Evolutionary conservation across 1,140 invertebrate species (phyloP).

Genomic region (Drosophila melanica): DNA sequence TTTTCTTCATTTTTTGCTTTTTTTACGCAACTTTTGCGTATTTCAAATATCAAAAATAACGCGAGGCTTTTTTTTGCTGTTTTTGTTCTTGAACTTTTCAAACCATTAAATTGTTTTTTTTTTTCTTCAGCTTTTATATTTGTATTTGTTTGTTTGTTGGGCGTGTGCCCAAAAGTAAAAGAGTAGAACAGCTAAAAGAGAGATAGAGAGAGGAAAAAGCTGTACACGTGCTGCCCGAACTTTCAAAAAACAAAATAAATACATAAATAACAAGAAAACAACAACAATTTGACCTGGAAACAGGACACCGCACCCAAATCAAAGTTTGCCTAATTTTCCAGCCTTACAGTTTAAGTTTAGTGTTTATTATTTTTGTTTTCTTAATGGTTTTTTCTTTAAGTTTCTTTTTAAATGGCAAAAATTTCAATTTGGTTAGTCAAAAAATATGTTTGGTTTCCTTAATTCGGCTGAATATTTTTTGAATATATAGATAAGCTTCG

Average conservation of each 20-base stretch:
- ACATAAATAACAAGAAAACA: background rate
- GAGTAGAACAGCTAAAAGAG: background rate
- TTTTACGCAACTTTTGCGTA: constrained; percentile 6
- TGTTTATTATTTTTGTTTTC: background rate
- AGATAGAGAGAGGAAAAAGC: background rate
- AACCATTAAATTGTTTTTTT: constrained; percentile 18
- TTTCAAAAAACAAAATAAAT: constrained; percentile 9
- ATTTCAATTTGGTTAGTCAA: too few relatives aligned
- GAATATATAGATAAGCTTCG: constrained; percentile 11
- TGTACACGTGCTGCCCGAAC: constrained; percentile 32
- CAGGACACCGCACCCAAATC: constrained; percentile 19
- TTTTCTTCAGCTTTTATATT: constrained; percentile 11
- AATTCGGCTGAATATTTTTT: background rate
- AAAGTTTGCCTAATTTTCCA: background rate
- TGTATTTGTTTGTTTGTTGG: constrained; percentile 29
- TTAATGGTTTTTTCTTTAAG: background rate
- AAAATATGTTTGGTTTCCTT: background rate
- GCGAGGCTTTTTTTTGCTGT: background rate
- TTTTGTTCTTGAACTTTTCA: constrained; percentile 32
- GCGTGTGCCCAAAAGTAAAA: constrained; percentile 39
- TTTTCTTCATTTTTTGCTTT: background rate
- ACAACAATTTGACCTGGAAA: constrained; percentile 33
- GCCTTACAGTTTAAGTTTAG: background rate
- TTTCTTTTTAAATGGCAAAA: too few relatives aligned
- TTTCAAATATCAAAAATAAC: constrained; percentile 6